Percentiles rank a stretch among this genome's conserved stretches.
These are phyloP conservation scores for Heteromormyrus szaboi DNA, from an alignment of 2,797 vertebrate species.

Conservation along the genomic window DNA sequence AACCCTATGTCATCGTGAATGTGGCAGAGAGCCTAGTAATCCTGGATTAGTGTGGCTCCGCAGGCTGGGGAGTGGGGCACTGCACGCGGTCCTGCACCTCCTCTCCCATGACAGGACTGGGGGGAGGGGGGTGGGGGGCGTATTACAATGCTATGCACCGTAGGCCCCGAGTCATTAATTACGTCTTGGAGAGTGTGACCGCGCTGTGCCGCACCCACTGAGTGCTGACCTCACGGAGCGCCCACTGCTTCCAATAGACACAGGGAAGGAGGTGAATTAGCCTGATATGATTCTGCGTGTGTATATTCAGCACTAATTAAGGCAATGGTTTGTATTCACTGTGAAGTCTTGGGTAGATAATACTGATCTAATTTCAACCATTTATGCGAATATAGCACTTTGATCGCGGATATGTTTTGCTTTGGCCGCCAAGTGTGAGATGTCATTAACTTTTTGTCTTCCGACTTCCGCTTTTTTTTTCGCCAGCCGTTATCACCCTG, in stretches of 20 bases:
- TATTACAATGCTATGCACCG: slow-evolving; percentile 3
- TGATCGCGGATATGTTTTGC: background rate
- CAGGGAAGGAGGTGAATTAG: background rate
- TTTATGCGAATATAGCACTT: background rate
- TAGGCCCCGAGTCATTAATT: background rate
- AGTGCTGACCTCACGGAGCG: background rate
- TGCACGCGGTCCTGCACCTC: background rate
- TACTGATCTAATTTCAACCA: background rate
- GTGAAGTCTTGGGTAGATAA: background rate
- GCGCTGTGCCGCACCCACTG: background rate
- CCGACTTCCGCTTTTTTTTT: background rate
- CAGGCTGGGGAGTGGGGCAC: background rate
- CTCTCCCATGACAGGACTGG: background rate
- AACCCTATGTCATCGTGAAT: background rate
- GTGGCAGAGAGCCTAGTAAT: background rate
- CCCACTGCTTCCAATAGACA: background rate
- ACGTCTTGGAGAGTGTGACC: slow-evolving; percentile 2
- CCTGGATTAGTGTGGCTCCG: background rate
- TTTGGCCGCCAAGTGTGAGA: background rate
- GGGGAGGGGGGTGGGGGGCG: background rate
- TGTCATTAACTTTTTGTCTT: background rate
- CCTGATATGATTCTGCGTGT: background rate
- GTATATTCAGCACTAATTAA: background rate
- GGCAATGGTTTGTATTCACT: background rate
- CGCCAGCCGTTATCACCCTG: background rate